phyloP scores from a whole-genome alignment of 2,113 vertebrate species.

The Ivindomyrus marchei region DNA sequence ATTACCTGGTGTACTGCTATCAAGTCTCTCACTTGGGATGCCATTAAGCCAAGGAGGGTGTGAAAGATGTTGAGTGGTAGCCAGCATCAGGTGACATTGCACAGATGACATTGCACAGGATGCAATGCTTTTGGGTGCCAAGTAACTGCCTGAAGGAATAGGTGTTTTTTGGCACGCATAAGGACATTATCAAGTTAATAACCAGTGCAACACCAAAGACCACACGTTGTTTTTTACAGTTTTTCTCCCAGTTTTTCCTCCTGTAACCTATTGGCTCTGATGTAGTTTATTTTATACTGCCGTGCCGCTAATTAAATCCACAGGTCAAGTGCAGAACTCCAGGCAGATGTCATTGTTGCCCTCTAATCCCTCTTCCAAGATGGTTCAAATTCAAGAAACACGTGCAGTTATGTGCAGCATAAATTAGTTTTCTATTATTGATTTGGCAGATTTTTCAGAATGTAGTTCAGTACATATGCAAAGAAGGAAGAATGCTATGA shows the following conservation, averaged over 20 bases:
- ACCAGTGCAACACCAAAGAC: not conserved
- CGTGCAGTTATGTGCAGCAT: not conserved
- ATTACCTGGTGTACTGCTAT: not conserved
- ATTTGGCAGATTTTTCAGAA: not conserved
- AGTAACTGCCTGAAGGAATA: not conserved
- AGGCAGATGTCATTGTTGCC: not conserved
- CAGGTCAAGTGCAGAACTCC: not conserved
- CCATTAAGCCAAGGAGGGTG: not conserved
- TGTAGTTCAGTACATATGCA: not conserved
- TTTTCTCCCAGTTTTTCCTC: not conserved
- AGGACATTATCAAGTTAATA: not conserved
- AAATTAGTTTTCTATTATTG: not conserved
- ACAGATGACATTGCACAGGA: not conserved
- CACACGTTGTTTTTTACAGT: not conserved
- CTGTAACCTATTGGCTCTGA: not conserved
- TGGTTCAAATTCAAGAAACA: not conserved
- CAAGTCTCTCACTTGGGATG: not conserved
- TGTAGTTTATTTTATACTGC: not conserved
- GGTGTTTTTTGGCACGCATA: not conserved
- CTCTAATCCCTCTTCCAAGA: not conserved
- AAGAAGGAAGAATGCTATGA: not conserved
- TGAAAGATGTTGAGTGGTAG: not conserved
- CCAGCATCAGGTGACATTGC: not conserved
- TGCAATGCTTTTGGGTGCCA: not conserved
- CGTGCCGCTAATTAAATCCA: not conserved